Conservation (phyloP, 2,113 vertebrate species). For the Miniopterus natalensis region DNA sequence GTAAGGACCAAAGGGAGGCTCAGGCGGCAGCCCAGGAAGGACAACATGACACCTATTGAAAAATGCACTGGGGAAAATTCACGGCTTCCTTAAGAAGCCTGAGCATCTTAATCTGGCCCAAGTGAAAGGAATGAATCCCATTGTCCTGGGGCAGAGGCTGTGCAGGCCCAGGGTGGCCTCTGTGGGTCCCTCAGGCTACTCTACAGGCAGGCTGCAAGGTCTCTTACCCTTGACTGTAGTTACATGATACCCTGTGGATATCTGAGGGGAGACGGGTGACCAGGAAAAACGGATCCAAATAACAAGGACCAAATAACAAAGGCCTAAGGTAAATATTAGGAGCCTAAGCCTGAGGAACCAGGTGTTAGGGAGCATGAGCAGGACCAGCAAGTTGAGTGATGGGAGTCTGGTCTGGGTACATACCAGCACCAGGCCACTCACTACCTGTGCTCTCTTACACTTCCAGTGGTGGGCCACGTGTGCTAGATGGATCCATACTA, state of each 20-base stretch:
- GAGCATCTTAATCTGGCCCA: background rate
- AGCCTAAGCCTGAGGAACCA: background rate
- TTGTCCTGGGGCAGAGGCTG: background rate
- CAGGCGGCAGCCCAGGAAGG: background rate
- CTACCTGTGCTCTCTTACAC: background rate
- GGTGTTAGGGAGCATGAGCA: background rate
- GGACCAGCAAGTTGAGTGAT: background rate
- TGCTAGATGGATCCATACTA: background rate
- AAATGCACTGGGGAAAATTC: background rate
- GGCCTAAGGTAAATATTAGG: background rate
- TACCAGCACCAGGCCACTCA: background rate
- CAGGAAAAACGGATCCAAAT: background rate
- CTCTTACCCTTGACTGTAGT: background rate
- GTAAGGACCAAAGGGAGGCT: background rate
- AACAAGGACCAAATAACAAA: background rate
- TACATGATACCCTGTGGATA: background rate
- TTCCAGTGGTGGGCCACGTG: background rate
- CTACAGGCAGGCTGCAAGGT: background rate
- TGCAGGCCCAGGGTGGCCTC: background rate
- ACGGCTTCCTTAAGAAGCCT: background rate
- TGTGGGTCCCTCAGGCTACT: background rate
- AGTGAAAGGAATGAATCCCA: background rate
- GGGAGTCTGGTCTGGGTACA: background rate
- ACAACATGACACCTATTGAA: background rate
- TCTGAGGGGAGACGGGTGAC: background rate